Percentiles rank a stretch among this genome's conserved stretches.
phyloP scores from a whole-genome alignment of 2,113 vertebrate genomes.

The Silurus meridionalis region DNA sequence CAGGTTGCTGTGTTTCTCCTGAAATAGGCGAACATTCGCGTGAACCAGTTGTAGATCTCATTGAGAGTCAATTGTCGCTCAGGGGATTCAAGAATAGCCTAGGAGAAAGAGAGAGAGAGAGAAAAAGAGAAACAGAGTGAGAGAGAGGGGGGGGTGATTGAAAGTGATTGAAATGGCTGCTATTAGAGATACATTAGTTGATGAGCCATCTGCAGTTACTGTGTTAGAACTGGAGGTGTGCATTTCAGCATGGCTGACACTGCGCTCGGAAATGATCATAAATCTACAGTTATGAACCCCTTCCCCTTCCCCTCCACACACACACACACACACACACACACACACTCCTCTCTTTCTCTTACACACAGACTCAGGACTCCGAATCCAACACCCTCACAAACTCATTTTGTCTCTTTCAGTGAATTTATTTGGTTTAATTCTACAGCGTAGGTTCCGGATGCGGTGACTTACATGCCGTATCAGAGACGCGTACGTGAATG shows the following conservation, averaged over 20 bases:
- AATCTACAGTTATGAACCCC: constrained; percentile 11
- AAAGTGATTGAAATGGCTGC: constrained; percentile 46
- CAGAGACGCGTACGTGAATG: constrained; percentile 97
- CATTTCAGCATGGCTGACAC: constrained; percentile 42
- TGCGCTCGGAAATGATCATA: constrained; percentile 8
- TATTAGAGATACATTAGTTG: constrained; percentile 53
- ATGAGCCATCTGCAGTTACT: constrained; percentile 48
- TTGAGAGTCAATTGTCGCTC: constrained; percentile 98
- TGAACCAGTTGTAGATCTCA: constrained; percentile 99
- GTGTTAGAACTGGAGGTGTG: constrained; percentile 34
- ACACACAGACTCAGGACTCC: background rate
- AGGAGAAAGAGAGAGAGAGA: constrained; percentile 25
- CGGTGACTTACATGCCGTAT: constrained; percentile 90
- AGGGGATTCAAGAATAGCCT: constrained; percentile 98
- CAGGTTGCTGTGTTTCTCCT: constrained; percentile 98
- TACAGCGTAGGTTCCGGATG: background rate
- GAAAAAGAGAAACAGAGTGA: background rate
- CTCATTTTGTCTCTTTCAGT: background rate
- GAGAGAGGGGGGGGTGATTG: constrained; percentile 26
- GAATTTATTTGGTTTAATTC: background rate
- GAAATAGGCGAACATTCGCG: constrained; percentile 98
- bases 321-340: background rate
- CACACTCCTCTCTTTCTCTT: background rate
- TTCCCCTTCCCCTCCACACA: background rate
- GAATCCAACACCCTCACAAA: background rate